Evolutionary conservation across 2,797 vertebrate genomes (phyloP).

Genomic region (Peromyscus attwateri): DNA sequence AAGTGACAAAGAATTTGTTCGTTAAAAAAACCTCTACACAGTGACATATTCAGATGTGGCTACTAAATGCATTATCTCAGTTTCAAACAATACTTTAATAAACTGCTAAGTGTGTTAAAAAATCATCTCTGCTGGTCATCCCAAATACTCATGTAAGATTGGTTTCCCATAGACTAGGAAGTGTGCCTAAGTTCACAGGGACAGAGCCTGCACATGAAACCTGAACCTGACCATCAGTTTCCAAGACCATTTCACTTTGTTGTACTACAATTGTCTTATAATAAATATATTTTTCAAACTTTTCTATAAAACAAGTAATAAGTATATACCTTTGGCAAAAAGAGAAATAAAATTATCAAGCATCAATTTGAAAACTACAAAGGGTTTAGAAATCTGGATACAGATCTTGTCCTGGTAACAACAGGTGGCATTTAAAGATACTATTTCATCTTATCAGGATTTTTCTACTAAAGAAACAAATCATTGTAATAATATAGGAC

Average conservation of each 20-base stretch:
- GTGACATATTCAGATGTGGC: conserved; percentile 8
- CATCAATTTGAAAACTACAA: conserved; percentile 9
- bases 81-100: conserved; percentile 38
- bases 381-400: not conserved
- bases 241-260: not conserved
- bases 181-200: not conserved
- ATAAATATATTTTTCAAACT: not conserved
- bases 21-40: conserved; percentile 30
- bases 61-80: conserved; percentile 13
- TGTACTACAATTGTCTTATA: not conserved
- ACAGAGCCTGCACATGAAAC: conserved; percentile 31
- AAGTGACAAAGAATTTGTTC: conserved; percentile 30
- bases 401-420: conserved; percentile 19
- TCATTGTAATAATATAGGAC: not conserved
- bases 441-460: conserved; percentile 27
- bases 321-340: not conserved
- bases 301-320: conserved; percentile 22
- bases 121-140: not conserved
- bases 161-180: conserved; percentile 3
- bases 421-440: conserved; percentile 22
- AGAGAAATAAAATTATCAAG: not conserved
- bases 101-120: conserved; percentile 1
- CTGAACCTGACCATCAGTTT: not conserved
- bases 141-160: not conserved
- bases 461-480: conserved; percentile 34